Percentiles rank a stretch among this genome's conserved stretches.
phyloP scores from a whole-genome alignment of 2,888 invertebrate genomes.

The Blastobasis lacticolella region DNA sequence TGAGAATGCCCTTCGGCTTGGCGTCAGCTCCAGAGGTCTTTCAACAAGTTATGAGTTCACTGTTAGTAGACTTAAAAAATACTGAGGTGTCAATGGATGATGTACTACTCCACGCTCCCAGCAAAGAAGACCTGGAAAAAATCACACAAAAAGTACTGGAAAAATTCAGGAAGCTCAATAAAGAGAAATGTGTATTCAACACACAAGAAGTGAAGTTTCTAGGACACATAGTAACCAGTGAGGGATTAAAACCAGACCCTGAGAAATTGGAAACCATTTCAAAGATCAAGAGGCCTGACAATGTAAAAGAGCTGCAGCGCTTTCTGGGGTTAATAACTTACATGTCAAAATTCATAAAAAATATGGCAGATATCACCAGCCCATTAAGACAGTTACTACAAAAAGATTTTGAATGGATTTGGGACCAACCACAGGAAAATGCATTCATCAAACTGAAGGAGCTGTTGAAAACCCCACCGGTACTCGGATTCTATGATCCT shows the following conservation, averaged over 20 bases:
- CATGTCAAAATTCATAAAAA: constrained; percentile 4
- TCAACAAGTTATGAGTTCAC: constrained; percentile 14
- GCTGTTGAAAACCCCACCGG: constrained; percentile 6
- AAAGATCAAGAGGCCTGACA: constrained; percentile 9
- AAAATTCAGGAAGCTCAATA: constrained; percentile 2
- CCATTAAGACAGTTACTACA: constrained; percentile 5
- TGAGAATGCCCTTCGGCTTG: constrained; percentile 19
- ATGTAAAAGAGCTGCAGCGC: constrained; percentile 9
- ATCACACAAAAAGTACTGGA: constrained; percentile 2
- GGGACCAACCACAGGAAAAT: constrained; percentile 5
- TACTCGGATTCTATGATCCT: constrained; percentile 8
- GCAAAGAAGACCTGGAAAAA: constrained; percentile 3
- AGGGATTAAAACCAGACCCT: background rate
- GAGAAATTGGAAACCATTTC: background rate
- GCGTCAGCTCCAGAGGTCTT: constrained; percentile 21
- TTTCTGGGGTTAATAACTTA: constrained; percentile 7
- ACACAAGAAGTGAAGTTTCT: background rate
- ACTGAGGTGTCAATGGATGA: constrained; percentile 15
- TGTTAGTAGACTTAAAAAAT: constrained; percentile 3
- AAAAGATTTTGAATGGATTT: constrained; percentile 5
- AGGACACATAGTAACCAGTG: background rate
- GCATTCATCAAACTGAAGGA: constrained; percentile 7
- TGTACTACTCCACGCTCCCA: constrained; percentile 4
- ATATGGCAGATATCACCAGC: constrained; percentile 1
- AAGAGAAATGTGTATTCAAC: constrained; percentile 1